Conservation (phyloP, 1,140 invertebrate species). For the Copidosoma floridanum region DNA sequence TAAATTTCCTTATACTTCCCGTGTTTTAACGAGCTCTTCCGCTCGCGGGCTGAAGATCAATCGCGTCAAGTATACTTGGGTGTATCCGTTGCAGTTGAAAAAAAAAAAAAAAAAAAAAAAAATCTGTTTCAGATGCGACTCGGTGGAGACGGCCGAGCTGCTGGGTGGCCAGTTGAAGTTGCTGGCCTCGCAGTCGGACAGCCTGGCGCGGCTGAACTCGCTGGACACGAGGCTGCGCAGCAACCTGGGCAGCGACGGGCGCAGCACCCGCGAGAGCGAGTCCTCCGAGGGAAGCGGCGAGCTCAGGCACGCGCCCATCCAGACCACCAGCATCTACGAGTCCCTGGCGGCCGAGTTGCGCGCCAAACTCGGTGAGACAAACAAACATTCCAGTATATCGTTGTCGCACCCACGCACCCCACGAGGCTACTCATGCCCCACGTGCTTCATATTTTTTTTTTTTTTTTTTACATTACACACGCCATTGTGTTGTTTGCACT, state of each 20-base stretch:
- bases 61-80: too few species aligned
- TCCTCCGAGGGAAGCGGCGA: slow-evolving; percentile 65
- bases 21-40: too few species aligned
- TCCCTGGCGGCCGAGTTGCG: slow-evolving; percentile 88
- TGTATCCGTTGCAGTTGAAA: too few species aligned
- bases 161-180: slow-evolving; percentile 79
- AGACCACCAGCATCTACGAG: slow-evolving; percentile 77
- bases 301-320: slow-evolving; percentile 57
- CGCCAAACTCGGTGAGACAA: slow-evolving; percentile 71
- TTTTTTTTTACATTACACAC: too few species aligned
- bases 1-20: too few species aligned
- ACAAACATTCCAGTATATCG: too few species aligned
- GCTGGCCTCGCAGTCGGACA: slow-evolving; percentile 80
- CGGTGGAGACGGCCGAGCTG: slow-evolving; percentile 85
- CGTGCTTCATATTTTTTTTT: too few species aligned
- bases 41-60: too few species aligned
- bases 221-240: slow-evolving; percentile 64
- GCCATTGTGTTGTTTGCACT: too few species aligned
- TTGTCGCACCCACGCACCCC: too few species aligned
- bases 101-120: too few species aligned
- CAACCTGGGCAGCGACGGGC: slow-evolving; percentile 70
- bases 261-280: slow-evolving; percentile 73
- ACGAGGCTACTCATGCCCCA: too few species aligned
- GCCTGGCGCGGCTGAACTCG: slow-evolving; percentile 71
- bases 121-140: slow-evolving; percentile 77